These are phyloP conservation scores for Psylliodes chrysocephalus DNA, from an alignment of 2,888 invertebrate species.

Conservation along the genomic window DNA sequence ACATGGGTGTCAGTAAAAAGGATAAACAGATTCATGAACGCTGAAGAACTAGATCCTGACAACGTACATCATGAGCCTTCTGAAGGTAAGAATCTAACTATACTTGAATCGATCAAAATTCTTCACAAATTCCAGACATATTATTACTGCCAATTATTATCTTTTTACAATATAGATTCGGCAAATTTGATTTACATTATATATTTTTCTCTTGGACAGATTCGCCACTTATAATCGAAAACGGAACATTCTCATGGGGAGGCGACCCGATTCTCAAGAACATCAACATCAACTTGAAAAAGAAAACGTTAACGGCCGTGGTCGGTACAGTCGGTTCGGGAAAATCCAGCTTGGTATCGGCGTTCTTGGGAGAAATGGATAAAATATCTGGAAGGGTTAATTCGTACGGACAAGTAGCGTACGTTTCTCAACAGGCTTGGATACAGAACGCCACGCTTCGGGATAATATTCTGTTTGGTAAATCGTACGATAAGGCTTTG, in stretches of 20 bases:
- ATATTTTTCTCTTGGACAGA: constrained; percentile 56
- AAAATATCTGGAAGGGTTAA: constrained; percentile 83
- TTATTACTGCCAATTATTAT: too few species aligned
- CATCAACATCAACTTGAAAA: constrained; percentile 77
- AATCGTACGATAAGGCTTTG: constrained; percentile 72
- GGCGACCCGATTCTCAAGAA: constrained; percentile 76
- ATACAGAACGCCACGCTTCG: constrained; percentile 95
- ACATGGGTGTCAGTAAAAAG: constrained; percentile 83
- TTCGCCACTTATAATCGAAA: constrained; percentile 84
- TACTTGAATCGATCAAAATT: too few species aligned
- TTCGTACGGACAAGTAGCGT: constrained; percentile 76
- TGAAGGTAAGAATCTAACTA: constrained; percentile 76
- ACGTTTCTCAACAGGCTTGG: constrained; percentile 97
- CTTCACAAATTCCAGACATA: too few species aligned
- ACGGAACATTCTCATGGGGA: constrained; percentile 92
- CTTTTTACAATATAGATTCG: too few species aligned
- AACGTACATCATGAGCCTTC: constrained; percentile 80
- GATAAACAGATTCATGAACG: constrained; percentile 91
- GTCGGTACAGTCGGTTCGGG: constrained; percentile 91
- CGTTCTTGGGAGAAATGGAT: constrained; percentile 91
- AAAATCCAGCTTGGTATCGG: constrained; percentile 89
- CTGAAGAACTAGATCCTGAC: constrained; percentile 85
- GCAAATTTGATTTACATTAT: too few species aligned
- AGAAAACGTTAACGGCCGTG: constrained; percentile 80
- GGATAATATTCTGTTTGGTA: constrained; percentile 94